Conservation (phyloP, 2,888 invertebrate genomes). For the Netelia inedita region DNA sequence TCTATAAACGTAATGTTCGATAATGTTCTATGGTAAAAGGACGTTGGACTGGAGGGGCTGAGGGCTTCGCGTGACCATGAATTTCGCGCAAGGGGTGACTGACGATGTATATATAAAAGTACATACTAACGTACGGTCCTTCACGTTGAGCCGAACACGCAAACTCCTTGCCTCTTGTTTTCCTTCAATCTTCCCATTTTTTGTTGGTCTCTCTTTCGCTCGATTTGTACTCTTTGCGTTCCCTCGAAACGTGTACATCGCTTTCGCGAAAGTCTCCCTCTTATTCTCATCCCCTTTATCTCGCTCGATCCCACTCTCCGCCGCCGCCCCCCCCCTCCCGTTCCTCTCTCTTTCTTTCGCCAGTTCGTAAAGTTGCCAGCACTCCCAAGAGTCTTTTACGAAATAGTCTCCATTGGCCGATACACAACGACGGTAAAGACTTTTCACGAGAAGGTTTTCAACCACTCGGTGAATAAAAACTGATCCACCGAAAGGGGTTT, state of each 20-base stretch:
- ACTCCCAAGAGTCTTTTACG: background rate
- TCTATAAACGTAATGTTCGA: slow-evolving; percentile 79
- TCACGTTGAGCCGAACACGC: slow-evolving; percentile 54
- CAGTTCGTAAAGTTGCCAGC: slow-evolving; percentile 7
- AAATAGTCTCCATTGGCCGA: slow-evolving; percentile 5
- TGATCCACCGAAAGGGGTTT: background rate
- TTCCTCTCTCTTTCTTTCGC: background rate
- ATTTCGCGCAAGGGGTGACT: slow-evolving; percentile 36
- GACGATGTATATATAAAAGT: slow-evolving; percentile 2
- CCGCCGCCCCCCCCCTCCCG: background rate
- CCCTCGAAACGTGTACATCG: slow-evolving; percentile 29
- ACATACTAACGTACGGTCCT: slow-evolving; percentile 8
- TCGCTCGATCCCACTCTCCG: background rate
- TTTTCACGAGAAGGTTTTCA: slow-evolving; percentile 1
- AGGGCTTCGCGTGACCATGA: slow-evolving; percentile 75
- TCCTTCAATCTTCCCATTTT: slow-evolving; percentile 25
- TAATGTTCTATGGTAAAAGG: slow-evolving; percentile 74
- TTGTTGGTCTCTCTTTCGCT: background rate
- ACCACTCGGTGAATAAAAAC: background rate
- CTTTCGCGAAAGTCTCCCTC: slow-evolving; percentile 28
- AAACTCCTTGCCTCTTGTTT: slow-evolving; percentile 39
- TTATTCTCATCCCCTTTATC: background rate
- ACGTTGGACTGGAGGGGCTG: too few species aligned
- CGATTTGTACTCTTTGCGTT: slow-evolving; percentile 24
- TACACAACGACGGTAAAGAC: background rate